Evolutionary conservation across 2,888 invertebrate species (phyloP).

Genomic region (Exephanes ischioxanthus): DNA sequence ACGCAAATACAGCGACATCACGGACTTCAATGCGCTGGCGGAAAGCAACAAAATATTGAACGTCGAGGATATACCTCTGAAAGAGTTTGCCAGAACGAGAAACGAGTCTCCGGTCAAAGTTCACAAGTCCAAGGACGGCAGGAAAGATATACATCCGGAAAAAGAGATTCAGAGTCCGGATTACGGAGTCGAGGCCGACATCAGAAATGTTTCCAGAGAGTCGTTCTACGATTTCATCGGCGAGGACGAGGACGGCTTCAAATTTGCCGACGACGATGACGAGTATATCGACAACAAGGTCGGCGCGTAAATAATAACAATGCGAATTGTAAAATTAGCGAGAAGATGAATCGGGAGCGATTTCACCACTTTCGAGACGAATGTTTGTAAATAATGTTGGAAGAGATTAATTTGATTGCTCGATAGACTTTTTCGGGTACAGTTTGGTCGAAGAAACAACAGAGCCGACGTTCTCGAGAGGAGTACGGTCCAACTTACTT

Average conservation of each 20-base stretch:
- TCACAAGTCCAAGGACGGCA: constrained; percentile 72
- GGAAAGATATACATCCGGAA: constrained; percentile 67
- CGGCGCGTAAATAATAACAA: constrained; percentile 69
- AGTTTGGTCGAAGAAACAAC: background rate
- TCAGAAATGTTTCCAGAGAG: constrained; percentile 75
- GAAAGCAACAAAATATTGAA: constrained; percentile 64
- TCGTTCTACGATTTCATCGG: constrained; percentile 79
- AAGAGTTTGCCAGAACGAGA: constrained; percentile 76
- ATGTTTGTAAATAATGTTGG: constrained; percentile 36
- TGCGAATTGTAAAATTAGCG: background rate
- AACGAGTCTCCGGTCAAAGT: constrained; percentile 76
- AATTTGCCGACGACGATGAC: constrained; percentile 82
- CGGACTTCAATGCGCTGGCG: constrained; percentile 68
- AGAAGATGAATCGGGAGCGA: background rate
- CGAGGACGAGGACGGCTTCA: constrained; percentile 79
- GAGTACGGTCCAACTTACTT: background rate
- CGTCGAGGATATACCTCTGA: constrained; percentile 78
- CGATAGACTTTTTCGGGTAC: background rate
- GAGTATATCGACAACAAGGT: constrained; percentile 81
- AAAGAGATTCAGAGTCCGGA: constrained; percentile 78
- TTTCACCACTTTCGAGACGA: constrained; percentile 8
- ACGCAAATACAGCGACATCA: constrained; percentile 70
- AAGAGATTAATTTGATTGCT: background rate
- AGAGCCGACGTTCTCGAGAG: background rate
- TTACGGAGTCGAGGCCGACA: constrained; percentile 78